Evolutionary conservation across 2,113 vertebrate genomes (phyloP).

Genomic region (Nesoenas mayeri): DNA sequence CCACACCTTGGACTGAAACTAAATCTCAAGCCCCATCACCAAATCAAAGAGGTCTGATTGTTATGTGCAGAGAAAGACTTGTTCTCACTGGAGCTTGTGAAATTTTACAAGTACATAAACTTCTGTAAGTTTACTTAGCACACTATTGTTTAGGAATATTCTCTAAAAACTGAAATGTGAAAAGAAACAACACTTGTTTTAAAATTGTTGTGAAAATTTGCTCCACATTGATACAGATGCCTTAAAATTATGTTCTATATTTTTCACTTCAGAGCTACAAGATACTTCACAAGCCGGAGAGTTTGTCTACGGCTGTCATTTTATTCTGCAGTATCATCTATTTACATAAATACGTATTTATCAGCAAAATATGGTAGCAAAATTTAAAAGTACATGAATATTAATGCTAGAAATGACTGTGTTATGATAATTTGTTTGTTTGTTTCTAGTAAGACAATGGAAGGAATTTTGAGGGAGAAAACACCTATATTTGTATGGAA

Average conservation of each 20-base stretch:
- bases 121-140: not conserved
- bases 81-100: not conserved
- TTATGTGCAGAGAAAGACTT: not conserved
- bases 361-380: not conserved
- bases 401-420: not conserved
- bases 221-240: not conserved
- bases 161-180: not conserved
- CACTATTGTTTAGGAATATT: not conserved
- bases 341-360: not conserved
- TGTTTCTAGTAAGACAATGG: not conserved
- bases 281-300: not conserved
- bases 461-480: not conserved
- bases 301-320: not conserved
- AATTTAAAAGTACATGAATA: not conserved
- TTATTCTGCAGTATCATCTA: not conserved
- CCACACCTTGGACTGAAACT: not conserved
- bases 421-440: not conserved
- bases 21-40: not conserved
- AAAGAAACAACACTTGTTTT: not conserved
- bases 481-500: not conserved
- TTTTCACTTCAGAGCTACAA: not conserved
- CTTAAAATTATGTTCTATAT: not conserved
- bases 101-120: not conserved
- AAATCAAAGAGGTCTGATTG: not conserved
- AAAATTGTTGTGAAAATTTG: not conserved